A percentile compares a stretch with the other conserved stretches of the same genome.
Evolutionary conservation across 1,140 invertebrate species (phyloP).

Genomic region (Drosophila mayri): DNA sequence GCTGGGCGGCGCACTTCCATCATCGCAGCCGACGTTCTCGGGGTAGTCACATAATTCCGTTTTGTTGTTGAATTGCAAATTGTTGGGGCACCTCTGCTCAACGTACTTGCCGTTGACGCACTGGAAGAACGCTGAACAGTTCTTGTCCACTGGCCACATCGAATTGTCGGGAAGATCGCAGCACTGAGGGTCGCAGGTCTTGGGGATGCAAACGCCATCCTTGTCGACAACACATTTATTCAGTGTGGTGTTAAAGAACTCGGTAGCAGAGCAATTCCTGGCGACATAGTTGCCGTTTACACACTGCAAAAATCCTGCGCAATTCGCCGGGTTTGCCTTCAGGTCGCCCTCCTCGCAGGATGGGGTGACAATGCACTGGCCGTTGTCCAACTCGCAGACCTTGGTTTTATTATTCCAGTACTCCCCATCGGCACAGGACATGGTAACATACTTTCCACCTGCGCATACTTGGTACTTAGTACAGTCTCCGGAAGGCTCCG

Average conservation of each 20-base stretch:
- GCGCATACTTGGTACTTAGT: conserved; percentile 33
- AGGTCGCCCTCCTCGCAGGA: conserved; percentile 24
- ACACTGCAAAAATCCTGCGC: conserved; percentile 57
- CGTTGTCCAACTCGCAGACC: conserved; percentile 30
- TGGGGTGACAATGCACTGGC: conserved; percentile 30
- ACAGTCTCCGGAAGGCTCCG: conserved; percentile 22
- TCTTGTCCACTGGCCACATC: conserved; percentile 36
- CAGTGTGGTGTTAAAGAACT: conserved; percentile 36
- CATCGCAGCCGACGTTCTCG: conserved; percentile 49
- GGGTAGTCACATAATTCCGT: conserved; percentile 53
- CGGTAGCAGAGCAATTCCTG: conserved; percentile 19
- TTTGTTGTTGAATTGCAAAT: conserved; percentile 44
- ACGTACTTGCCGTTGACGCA: conserved; percentile 40
- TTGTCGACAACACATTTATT: conserved; percentile 35
- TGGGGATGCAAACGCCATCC: conserved; percentile 45
- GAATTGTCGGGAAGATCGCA: conserved; percentile 44
- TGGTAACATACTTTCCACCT: conserved; percentile 19
- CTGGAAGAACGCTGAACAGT: conserved; percentile 60
- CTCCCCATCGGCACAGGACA: conserved; percentile 6
- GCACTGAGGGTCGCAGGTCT: conserved; percentile 54
- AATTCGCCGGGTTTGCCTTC: conserved; percentile 25
- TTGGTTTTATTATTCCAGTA: conserved; percentile 30
- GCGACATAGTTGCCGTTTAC: conserved; percentile 28
- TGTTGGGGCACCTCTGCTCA: conserved; percentile 45
- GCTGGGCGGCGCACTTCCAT: conserved; percentile 57